Conservation (phyloP, 2,113 vertebrate genomes). For the Dipodomys merriami region DNA sequence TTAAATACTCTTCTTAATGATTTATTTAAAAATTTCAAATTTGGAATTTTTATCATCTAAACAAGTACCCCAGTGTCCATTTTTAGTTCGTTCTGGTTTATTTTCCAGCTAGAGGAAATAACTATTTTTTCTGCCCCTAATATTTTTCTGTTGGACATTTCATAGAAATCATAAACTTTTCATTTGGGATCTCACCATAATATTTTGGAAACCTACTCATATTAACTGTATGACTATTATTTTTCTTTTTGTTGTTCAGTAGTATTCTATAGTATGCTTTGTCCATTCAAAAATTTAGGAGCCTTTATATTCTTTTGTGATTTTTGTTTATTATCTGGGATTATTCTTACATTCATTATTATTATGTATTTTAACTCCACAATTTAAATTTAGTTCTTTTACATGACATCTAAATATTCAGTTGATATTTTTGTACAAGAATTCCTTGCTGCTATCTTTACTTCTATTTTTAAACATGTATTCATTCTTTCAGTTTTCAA, state of each 20-base stretch:
- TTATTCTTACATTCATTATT: not conserved
- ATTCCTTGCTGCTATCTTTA: not conserved
- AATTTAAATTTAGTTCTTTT: constrained; percentile 13
- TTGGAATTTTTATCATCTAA: not conserved
- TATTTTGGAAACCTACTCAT: not conserved
- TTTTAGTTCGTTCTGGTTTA: not conserved
- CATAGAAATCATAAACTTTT: not conserved
- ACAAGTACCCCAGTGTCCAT: not conserved
- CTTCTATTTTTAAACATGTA: constrained; percentile 5
- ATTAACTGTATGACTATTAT: not conserved
- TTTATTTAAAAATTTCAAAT: not conserved
- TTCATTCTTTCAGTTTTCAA: not conserved
- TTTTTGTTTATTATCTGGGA: too few species aligned
- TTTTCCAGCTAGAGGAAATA: not conserved
- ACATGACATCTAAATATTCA: not conserved
- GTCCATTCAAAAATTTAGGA: too few species aligned
- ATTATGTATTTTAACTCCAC: not conserved
- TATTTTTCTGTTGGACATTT: not conserved
- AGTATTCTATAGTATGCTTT: not conserved
- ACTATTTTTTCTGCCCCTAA: not conserved
- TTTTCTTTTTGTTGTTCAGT: not conserved
- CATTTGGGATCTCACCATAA: not conserved
- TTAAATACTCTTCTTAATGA: not conserved
- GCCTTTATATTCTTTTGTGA: too few species aligned
- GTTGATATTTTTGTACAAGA: not conserved